Evolutionary conservation across 2,888 invertebrate species (phyloP).

Genomic region (Cerastis rubricosa): DNA sequence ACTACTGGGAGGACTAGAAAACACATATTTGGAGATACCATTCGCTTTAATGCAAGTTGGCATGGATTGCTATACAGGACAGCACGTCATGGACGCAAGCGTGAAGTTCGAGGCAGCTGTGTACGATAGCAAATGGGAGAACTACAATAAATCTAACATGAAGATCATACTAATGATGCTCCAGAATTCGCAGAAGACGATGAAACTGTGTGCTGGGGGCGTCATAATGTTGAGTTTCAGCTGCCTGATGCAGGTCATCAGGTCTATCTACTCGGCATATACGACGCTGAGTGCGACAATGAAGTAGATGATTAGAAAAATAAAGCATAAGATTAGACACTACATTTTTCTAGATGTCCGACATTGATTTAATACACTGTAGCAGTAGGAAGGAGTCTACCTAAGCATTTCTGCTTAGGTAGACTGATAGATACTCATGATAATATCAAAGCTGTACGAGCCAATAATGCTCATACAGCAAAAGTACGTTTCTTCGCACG

Average conservation of each 20-base stretch:
- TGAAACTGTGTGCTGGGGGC: slow-evolving; percentile 79
- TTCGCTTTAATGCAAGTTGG: slow-evolving; percentile 74
- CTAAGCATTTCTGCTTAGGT: too few relatives aligned
- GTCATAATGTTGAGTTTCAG: slow-evolving; percentile 72
- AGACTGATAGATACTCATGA: slow-evolving; percentile 1
- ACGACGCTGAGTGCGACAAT: slow-evolving; percentile 77
- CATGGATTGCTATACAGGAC: slow-evolving; percentile 72
- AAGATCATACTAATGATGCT: slow-evolving; percentile 75
- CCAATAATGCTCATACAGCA: too few relatives aligned
- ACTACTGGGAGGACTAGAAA: slow-evolving; percentile 75
- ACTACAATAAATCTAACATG: slow-evolving; percentile 65
- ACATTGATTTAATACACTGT: not conserved
- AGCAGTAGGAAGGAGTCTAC: not conserved
- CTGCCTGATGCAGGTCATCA: slow-evolving; percentile 76
- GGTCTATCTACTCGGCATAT: slow-evolving; percentile 77
- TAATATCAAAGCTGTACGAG: too few relatives aligned
- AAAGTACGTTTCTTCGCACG: too few relatives aligned
- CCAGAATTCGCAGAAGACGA: slow-evolving; percentile 76
- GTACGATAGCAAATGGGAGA: slow-evolving; percentile 71
- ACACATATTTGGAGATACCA: slow-evolving; percentile 74
- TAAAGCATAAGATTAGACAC: not conserved
- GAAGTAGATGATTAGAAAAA: slow-evolving; percentile 17
- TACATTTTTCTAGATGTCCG: not conserved
- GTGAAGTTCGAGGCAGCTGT: slow-evolving; percentile 64
- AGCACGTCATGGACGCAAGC: slow-evolving; percentile 69